Conservation (phyloP, 2,888 invertebrate genomes). For the Trissolcus japonicus region DNA sequence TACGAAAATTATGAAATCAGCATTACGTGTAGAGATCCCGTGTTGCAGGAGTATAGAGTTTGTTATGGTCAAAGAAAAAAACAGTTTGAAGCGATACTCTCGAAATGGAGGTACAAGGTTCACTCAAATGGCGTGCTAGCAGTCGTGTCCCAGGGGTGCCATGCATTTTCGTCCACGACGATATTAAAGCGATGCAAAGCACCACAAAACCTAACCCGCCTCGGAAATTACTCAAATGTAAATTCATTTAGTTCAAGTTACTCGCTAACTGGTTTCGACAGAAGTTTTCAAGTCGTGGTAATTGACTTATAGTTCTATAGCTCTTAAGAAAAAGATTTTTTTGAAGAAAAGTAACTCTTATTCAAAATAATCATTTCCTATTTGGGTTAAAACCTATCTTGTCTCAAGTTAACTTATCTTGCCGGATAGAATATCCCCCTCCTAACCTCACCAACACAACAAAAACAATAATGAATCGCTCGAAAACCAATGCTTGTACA, state of each 20-base stretch:
- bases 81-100: slow-evolving; percentile 12
- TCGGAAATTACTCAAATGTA: slow-evolving; percentile 23
- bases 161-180: slow-evolving; percentile 37
- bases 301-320: slow-evolving; percentile 33
- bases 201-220: slow-evolving; percentile 16
- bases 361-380: too few species aligned
- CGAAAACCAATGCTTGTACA: too few species aligned
- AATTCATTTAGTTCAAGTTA: slow-evolving; percentile 36
- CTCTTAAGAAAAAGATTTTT: slow-evolving; percentile 22
- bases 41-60: slow-evolving; percentile 25
- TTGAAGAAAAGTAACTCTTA: too few species aligned
- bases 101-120: slow-evolving; percentile 46
- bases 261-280: slow-evolving; percentile 8
- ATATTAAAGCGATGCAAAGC: slow-evolving; percentile 34
- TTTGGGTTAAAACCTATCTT: too few species aligned
- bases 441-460: too few species aligned
- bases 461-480: too few species aligned
- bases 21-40: slow-evolving; percentile 67
- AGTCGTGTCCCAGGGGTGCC: slow-evolving; percentile 30
- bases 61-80: background rate
- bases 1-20: slow-evolving; percentile 74
- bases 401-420: too few species aligned
- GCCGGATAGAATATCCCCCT: too few species aligned
- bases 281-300: slow-evolving; percentile 31
- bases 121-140: slow-evolving; percentile 40